These are phyloP conservation scores for Aphyosemion australe DNA, from an alignment of 2,113 vertebrate genomes.

Conservation along the genomic window DNA sequence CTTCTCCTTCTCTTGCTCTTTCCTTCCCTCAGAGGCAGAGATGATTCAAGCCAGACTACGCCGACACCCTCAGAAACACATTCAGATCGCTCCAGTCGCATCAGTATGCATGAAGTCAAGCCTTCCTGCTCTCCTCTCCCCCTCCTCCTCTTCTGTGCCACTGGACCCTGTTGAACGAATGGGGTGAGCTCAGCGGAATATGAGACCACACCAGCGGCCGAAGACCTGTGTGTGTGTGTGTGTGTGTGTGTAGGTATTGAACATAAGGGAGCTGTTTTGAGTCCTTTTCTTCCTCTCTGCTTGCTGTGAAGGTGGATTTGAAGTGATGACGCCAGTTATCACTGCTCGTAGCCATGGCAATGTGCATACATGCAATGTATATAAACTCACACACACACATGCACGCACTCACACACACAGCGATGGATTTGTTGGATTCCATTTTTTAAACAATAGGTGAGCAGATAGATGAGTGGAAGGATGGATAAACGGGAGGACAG, in stretches of 20 bases:
- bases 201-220: constrained; percentile 53
- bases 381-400: constrained; percentile 21
- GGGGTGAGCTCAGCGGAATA: constrained; percentile 61
- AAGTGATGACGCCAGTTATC: constrained; percentile 70
- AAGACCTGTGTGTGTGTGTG: constrained; percentile 21
- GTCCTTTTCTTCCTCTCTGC: constrained; percentile 54
- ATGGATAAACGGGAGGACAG: constrained; percentile 44
- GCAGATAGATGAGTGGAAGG: constrained; percentile 47
- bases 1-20: constrained; percentile 21
- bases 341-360: constrained; percentile 62
- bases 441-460: constrained; percentile 40
- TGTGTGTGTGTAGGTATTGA: constrained; percentile 38
- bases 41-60: constrained; percentile 42
- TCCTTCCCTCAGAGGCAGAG: constrained; percentile 13
- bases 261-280: constrained; percentile 48
- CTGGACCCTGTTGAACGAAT: constrained; percentile 55
- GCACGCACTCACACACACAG: not conserved
- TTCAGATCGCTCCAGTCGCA: constrained; percentile 37
- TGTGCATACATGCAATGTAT: constrained; percentile 58
- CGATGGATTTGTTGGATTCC: constrained; percentile 32
- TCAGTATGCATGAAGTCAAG: constrained; percentile 60
- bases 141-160: constrained; percentile 35
- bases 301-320: constrained; percentile 72
- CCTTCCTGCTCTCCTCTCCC: constrained; percentile 25
- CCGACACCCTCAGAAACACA: constrained; percentile 42